Conservation (phyloP, 1,140 invertebrate genomes). For the Heliconius hermathena region DNA sequence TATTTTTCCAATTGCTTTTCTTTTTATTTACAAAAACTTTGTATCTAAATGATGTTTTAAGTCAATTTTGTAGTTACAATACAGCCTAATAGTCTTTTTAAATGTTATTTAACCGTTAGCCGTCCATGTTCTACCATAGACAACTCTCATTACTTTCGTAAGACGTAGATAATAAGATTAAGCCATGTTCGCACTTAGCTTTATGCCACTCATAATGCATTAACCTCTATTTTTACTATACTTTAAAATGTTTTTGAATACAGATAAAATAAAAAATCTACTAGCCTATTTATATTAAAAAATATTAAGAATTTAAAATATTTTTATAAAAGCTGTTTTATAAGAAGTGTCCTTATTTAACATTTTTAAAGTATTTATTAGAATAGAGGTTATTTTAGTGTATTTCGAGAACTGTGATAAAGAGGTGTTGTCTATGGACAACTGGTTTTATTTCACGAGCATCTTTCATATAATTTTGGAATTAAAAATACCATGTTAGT, state of each 20-base stretch:
- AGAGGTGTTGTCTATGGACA: constrained; percentile 74
- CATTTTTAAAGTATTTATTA: constrained; percentile 27
- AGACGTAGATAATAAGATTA: constrained; percentile 75
- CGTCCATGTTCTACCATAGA: constrained; percentile 56
- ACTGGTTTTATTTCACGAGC: constrained; percentile 38
- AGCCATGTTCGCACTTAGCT: constrained; percentile 75
- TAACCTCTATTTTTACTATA: constrained; percentile 28
- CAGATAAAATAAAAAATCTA: no score
- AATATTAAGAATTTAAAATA: not conserved
- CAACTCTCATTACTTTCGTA: constrained; percentile 74
- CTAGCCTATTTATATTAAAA: no score
- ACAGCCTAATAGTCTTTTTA: not conserved
- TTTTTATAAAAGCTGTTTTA: not conserved
- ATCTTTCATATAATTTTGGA: constrained; percentile 45
- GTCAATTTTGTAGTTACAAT: no score
- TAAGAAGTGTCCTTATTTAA: not conserved
- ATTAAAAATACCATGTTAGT: constrained; percentile 52
- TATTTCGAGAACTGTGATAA: constrained; percentile 79
- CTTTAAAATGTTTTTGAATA: constrained; percentile 4
- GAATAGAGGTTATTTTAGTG: constrained; percentile 51
- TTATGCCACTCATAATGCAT: constrained; percentile 66
- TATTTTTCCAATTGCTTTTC: no score
- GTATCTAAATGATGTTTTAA: not conserved
- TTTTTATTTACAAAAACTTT: no score
- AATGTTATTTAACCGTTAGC: not conserved